Evolutionary conservation across 2,888 invertebrate species (phyloP), one percentile per base, ranked within the genome.

Genomic region (Eledona agricola): DNA sequence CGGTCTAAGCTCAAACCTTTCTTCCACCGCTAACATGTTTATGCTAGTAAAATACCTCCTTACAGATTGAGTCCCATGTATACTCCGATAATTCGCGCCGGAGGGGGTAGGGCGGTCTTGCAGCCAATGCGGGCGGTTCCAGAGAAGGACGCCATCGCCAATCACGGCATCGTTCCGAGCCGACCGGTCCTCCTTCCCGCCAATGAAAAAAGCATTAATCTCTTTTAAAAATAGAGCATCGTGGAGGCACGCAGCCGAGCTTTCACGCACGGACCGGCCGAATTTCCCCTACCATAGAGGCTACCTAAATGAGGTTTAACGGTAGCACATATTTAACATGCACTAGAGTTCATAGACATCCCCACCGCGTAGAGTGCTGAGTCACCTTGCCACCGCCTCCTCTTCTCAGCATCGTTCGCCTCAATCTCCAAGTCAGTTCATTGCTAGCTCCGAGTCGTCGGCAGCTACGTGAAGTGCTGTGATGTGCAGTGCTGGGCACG

Each of bases 141-240:
- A 58, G 63, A 60, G 62, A 62, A 66, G 65, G 58, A 60, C 59
- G 60, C 47, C 59, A 59, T 63, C 72, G 67, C 76, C 76, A 77
- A 77, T 76, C 71, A 68, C 66, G 64, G 63, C 54, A 58, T 51
- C 58, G 63, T 61, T 60, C 60, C 62, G 58, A 59, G 63, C 59
- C 59, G 57, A 59, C 60, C 66, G 75, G 59, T 66, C 76, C 76
- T 73, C 77, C 76, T 73, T 74, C 71, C 74, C 68, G 70, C 77
- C 77, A 77, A 78, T 78, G 76, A 77, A 77, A 78, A 77, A 76
- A 73, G 74, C 77, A 78, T 77, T 76, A 77, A 78, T 77, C 77
- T 78, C 76, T 74, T 75, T 77, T 76, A 72, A 74, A 77, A 77
- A 77, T 75, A 75, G 73, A 76, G 71, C 73, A 72, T 70, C 66